phyloP scores from a whole-genome alignment of 2,888 invertebrate species.

The Seladonia tumulorum region DNA sequence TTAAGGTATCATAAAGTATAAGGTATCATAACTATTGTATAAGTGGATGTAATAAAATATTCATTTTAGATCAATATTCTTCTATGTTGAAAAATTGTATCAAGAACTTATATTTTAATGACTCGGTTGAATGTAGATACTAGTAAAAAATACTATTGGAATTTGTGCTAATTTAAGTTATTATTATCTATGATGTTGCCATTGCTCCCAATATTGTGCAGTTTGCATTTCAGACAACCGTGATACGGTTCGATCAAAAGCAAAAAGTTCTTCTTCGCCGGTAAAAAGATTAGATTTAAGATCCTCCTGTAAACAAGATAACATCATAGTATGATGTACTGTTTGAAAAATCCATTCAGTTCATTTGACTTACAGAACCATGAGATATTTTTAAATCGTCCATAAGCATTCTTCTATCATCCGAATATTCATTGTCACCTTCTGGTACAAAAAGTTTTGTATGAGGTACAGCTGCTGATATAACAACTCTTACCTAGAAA shows the following conservation, averaged over 20 bases:
- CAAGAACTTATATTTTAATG: slow-evolving; percentile 12
- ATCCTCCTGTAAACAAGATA: slow-evolving; percentile 86
- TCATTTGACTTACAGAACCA: slow-evolving; percentile 87
- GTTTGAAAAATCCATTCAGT: slow-evolving; percentile 13
- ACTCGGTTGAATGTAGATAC: slow-evolving; percentile 9
- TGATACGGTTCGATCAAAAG: slow-evolving; percentile 97
- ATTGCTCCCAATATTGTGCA: slow-evolving; percentile 95
- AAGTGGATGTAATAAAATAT: not conserved
- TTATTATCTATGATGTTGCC: slow-evolving; percentile 85
- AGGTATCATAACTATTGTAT: not conserved
- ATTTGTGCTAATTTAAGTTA: slow-evolving; percentile 52
- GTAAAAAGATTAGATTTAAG: slow-evolving; percentile 96
- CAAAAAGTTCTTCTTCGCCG: slow-evolving; percentile 99
- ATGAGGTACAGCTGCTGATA: slow-evolving; percentile 92
- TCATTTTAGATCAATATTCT: slow-evolving; percentile 23
- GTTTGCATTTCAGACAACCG: slow-evolving; percentile 98
- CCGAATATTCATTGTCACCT: slow-evolving; percentile 86
- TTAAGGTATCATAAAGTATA: not conserved
- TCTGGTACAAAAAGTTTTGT: slow-evolving; percentile 90
- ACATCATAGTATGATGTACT: slow-evolving; percentile 10
- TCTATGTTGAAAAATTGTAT: slow-evolving; percentile 22
- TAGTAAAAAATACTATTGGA: slow-evolving; percentile 36
- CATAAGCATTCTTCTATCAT: slow-evolving; percentile 95
- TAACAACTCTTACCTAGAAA: slow-evolving; percentile 90
- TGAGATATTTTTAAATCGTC: slow-evolving; percentile 96